Evolutionary conservation across 2,888 invertebrate genomes (phyloP), one percentile per base, ranked within the genome.

Genomic region (Scrobipalpa atriplicella): DNA sequence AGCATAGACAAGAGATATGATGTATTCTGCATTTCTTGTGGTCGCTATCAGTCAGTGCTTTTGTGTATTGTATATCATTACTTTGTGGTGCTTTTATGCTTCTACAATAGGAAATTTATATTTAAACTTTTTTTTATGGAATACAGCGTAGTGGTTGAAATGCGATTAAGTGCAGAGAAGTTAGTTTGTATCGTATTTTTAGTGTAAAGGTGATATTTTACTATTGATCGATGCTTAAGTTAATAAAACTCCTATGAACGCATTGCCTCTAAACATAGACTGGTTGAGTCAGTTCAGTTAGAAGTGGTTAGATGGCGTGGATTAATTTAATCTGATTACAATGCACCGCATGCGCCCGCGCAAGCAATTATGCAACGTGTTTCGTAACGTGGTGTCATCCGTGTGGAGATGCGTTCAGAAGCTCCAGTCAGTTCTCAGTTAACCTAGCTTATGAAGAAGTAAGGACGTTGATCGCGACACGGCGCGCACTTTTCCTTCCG

Each of bases 241-340:
- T n/a, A 52, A 52, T 18, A 8, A 18, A 16, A 19, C 52, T 52
- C 19, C 10, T 56, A 21, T 29, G 11, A 16, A 60, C 16, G 47
- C 29, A 62, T 13, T 13, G 47, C 29, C 62, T 47, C 11, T 29
- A 47, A 62, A 47, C 63, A 58, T 36, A 29, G 66, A 66, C 66
- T 51, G 61, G 68, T 63, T 64, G 52, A 66, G 65, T 62, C 65
- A 67, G 41, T 63, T 61, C 60, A 66, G 65, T 65, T 67, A 67
- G 58, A 67, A 66, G 58, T 43, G 64, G 58, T 64, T 66, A 62
- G 69, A 56, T 61, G 51, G 21, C 63, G 54, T 64, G 66, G 66
- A 67, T 67, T 67, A 54, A 75, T 76, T 67, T 73, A 73, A 74
- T 73, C 71, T 67, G 70, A 72, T 71, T 74, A 74, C 72, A 72